Percentiles rank a stretch among this genome's conserved stretches.
Evolutionary conservation across 2,888 invertebrate genomes (phyloP).

Genomic region (Philereme transversata): DNA sequence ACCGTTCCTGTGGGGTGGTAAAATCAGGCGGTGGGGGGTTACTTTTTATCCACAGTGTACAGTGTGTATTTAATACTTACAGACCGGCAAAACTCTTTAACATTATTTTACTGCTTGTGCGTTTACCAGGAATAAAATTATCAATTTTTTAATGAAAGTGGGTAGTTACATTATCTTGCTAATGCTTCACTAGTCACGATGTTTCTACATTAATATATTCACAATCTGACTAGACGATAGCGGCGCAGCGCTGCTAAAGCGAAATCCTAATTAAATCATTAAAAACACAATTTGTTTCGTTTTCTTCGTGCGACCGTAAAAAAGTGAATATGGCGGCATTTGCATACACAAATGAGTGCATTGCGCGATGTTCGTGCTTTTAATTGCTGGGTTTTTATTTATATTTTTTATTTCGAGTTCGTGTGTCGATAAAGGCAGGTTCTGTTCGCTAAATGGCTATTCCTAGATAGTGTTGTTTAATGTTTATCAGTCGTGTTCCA

Average conservation of each 20-base stretch:
- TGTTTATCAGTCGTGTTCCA: slow-evolving; percentile 45
- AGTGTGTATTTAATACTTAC: too few relatives aligned
- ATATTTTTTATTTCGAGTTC: slow-evolving; percentile 44
- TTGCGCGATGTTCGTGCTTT: slow-evolving; percentile 55
- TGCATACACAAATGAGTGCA: slow-evolving; percentile 62
- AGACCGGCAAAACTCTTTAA: too few relatives aligned
- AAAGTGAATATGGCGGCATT: slow-evolving; percentile 58
- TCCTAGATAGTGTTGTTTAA: slow-evolving; percentile 47
- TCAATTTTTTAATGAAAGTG: slow-evolving; percentile 43
- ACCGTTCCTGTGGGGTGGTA: too few relatives aligned
- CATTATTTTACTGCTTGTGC: too few relatives aligned
- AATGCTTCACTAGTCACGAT: slow-evolving; percentile 60
- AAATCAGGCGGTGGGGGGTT: too few relatives aligned
- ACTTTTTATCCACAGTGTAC: too few relatives aligned
- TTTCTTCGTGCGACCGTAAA: slow-evolving; percentile 51
- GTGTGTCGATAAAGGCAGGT: slow-evolving; percentile 39
- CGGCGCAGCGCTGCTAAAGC: slow-evolving; percentile 55
- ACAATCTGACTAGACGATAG: slow-evolving; percentile 62
- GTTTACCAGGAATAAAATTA: slow-evolving; percentile 41
- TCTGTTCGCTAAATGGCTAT: slow-evolving; percentile 43
- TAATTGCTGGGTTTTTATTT: slow-evolving; percentile 57
- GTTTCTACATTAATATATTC: slow-evolving; percentile 60
- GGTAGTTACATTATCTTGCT: slow-evolving; percentile 27
- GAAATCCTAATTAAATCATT: slow-evolving; percentile 71
- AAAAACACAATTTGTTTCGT: slow-evolving; percentile 66